These are phyloP conservation scores for Drosophila ohnishii DNA, from an alignment of 1,140 invertebrate genomes.

Conservation along the genomic window DNA sequence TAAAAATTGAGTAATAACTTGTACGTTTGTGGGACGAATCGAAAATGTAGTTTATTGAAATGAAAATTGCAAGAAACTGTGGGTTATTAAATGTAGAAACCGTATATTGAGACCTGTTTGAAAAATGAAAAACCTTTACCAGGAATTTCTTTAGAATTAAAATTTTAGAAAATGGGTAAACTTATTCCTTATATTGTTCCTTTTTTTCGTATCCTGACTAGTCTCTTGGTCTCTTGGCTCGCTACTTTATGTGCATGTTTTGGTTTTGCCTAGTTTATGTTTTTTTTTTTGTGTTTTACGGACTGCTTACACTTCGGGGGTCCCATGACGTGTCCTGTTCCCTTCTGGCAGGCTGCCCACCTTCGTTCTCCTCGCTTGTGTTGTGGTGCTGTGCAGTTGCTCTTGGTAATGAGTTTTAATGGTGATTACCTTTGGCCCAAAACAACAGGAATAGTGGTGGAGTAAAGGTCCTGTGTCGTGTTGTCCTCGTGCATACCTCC, in stretches of 20 bases:
- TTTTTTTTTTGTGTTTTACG: constrained; percentile 5
- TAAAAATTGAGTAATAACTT: constrained; percentile 5
- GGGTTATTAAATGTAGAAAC: no score
- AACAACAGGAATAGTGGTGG: constrained; percentile 38
- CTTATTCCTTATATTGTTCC: neutral
- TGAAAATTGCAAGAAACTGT: neutral
- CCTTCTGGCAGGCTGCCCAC: constrained; percentile 33
- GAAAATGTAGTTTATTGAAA: neutral
- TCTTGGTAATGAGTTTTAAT: constrained; percentile 79
- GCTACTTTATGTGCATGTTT: constrained; percentile 23
- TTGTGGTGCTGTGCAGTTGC: constrained; percentile 46
- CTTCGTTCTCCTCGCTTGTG: constrained; percentile 18
- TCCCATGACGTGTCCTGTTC: constrained; percentile 43
- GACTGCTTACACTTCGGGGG: neutral
- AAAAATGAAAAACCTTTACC: no score
- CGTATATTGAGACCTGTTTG: no score
- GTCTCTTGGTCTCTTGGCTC: neutral
- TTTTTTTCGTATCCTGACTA: neutral
- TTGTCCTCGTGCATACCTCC: constrained; percentile 5
- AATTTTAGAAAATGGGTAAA: no score
- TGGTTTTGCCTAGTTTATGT: constrained; percentile 27
- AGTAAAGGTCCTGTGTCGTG: constrained; percentile 41
- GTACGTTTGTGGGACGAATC: neutral
- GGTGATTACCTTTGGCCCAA: constrained; percentile 65
- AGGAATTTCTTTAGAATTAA: no score